A percentile compares a stretch with the other conserved stretches of the same genome.
These are phyloP conservation scores for Scyliorhinus canicula DNA, from an alignment of 2,797 vertebrate species.

Conservation along the genomic window DNA sequence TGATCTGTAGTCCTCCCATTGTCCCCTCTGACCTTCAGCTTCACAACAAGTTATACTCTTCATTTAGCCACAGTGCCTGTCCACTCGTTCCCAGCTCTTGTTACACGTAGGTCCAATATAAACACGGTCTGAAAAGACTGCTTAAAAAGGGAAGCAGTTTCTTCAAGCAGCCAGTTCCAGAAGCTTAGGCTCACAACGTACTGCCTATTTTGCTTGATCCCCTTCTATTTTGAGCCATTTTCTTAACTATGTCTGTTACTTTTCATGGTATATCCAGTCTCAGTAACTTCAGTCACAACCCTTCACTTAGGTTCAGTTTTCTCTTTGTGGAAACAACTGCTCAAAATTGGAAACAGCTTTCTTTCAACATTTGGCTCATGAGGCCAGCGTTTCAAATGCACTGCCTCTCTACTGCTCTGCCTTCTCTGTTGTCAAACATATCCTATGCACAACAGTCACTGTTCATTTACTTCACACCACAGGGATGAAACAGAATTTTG, in stretches of 20 bases:
- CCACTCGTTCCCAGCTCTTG: background rate
- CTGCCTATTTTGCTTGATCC: conserved; percentile 40
- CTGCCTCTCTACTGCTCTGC: conserved; percentile 1
- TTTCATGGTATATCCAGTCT: background rate
- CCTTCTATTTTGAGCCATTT: conserved; percentile 35
- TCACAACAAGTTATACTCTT: conserved; percentile 46
- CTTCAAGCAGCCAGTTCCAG: conserved; percentile 20
- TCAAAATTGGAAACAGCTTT: conserved; percentile 24
- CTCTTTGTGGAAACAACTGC: background rate
- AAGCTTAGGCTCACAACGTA: conserved; percentile 44
- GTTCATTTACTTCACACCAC: conserved; percentile 47
- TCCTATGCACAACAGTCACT: conserved; percentile 56
- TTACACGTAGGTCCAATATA: background rate
- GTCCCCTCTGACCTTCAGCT: conserved; percentile 52
- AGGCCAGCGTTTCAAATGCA: background rate
- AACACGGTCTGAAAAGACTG: background rate
- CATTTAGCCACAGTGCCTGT: conserved; percentile 21
- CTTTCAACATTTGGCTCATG: background rate
- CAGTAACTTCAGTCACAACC: background rate
- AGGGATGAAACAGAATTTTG: conserved; percentile 24
- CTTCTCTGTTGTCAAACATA: conserved; percentile 54
- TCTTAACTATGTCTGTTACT: background rate
- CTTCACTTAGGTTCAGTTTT: background rate
- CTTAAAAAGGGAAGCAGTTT: background rate
- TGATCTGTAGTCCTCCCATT: conserved; percentile 80